Evolutionary conservation across 2,113 vertebrate genomes (phyloP).

Genomic region (Malurus melanocephalus): DNA sequence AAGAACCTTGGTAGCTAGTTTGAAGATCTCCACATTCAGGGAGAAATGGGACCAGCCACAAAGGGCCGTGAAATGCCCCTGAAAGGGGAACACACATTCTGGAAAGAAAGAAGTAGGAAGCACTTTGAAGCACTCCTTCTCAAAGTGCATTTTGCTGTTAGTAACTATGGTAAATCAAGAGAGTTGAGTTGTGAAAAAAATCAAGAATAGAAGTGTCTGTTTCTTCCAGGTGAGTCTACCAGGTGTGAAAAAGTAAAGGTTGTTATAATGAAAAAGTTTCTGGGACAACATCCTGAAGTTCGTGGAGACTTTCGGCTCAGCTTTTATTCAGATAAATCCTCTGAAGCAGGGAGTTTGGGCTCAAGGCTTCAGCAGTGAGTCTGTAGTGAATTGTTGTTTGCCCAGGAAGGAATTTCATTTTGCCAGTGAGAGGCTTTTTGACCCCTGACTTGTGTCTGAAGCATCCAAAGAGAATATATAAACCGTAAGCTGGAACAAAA

Average conservation of each 20-base stretch:
- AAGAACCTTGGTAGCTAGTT: not conserved
- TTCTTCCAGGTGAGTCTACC: not conserved
- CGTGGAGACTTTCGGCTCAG: not conserved
- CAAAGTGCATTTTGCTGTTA: not conserved
- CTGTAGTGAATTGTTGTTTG: not conserved
- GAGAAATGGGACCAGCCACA: not conserved
- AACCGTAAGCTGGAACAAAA: not conserved
- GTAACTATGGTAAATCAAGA: not conserved
- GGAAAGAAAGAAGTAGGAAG: not conserved
- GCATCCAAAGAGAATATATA: not conserved
- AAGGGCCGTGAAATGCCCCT: not conserved
- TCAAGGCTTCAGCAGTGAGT: not conserved
- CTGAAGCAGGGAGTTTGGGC: not conserved
- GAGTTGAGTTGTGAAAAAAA: not conserved
- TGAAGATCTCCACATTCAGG: rapidly evolving
- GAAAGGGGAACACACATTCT: not conserved
- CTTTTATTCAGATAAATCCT: not conserved
- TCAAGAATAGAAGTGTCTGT: not conserved
- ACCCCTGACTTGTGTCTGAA: not conserved
- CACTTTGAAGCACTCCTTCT: not conserved
- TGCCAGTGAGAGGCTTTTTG: not conserved
- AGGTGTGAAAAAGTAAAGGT: not conserved
- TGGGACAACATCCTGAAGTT: not conserved
- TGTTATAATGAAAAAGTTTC: not conserved
- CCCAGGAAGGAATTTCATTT: not conserved